Evolutionary conservation across 53 echinoderm and acorn worm species (phyloP), one percentile per base, ranked within the genome.

Genomic region (Crossaster papposus): DNA sequence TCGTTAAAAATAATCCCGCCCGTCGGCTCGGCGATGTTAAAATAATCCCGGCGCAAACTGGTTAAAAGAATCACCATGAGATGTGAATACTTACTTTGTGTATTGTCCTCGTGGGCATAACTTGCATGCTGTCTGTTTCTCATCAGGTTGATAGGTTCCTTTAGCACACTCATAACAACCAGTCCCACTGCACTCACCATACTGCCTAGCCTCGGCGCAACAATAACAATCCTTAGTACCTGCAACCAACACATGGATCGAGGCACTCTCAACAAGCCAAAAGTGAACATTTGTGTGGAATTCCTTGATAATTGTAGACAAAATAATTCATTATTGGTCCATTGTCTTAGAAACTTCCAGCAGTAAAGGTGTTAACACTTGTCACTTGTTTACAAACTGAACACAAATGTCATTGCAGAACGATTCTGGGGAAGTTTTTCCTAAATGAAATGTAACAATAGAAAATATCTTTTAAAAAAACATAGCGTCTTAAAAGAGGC

Each of bases 101-200:
- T 77, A 79, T 51, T 79, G 54, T 17, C 92, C 92, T 6, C 26
- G 29, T 26, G 93, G 95, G 78, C 95, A 95, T 34, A 44, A 13
- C 11, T 78, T 83, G 54, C 95, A 95, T 1, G 64, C 73, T 0
- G 79, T 93, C 63, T 89, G 65, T 17, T 88, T 90, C 30, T 28
- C 15, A 5, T 78, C 22, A 2, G 93, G 95, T 64, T 95, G 95
- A 75, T 87, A 96, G 2, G 88, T 81, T 5, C 96, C 96, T 52
- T 74, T 88, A 13, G 12, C 28, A 33, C 96, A 96, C 1, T 81
- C 35, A 17, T 37, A 38, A 34, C 96, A 96, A 13, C 85, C 77
- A 8, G 84, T 81, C 18, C 75, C 35, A 32, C 68, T 72, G 14
- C 87, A 87, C 58, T 87, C 34, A 0, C 87, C 87, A 29, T 20